Evolutionary conservation across 1,140 invertebrate species (phyloP), one percentile per base, ranked within the genome.

Genomic region (Drosophila kikkawai): DNA sequence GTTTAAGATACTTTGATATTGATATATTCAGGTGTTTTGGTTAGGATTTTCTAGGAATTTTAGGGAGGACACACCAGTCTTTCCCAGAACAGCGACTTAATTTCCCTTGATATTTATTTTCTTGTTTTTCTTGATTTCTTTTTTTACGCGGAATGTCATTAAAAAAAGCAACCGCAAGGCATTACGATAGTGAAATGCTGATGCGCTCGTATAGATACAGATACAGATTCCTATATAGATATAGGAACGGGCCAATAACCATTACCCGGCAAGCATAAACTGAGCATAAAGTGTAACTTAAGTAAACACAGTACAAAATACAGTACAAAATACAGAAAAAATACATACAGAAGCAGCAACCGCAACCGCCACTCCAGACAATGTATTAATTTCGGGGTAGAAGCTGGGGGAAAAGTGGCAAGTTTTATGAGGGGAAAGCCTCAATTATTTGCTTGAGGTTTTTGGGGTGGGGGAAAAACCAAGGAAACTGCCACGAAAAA

Each of bases 401-500:
- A 64, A n/a, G 41, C 57, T 37, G 64, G 13, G 48, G 36, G 44
- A 7, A 66, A 37, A 39, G 22, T 67, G 75, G 63, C 59, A 75
- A 80, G 76, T 83, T 83, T 84, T 75, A 84, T 83, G 70, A 19
- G 42, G 51, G 59, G 22, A 45, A 48, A 45, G 60, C 75, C 69
- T 84, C 80, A 79, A 70, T 84, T 83, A 84, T 83, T 76, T 83
- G 53, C 79, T 75, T 83, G 55, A 65, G 75, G 67, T 65, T 61
- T 36, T 39, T 7, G 48, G 45, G 13, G 17, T 15, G 34, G 12
- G 41, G 36, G 22, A 45, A 12, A 63, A 32, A 17, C 57, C 48
- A 55, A 68, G 64, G 41, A 44, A 50, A 17, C 42, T 26, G 36
- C 19, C 50, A 57, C 34, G 17, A 41, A 19, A 47, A 67, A 39